phyloP scores from a whole-genome alignment of 2,888 invertebrate species.

The Microctonus brassicae region DNA sequence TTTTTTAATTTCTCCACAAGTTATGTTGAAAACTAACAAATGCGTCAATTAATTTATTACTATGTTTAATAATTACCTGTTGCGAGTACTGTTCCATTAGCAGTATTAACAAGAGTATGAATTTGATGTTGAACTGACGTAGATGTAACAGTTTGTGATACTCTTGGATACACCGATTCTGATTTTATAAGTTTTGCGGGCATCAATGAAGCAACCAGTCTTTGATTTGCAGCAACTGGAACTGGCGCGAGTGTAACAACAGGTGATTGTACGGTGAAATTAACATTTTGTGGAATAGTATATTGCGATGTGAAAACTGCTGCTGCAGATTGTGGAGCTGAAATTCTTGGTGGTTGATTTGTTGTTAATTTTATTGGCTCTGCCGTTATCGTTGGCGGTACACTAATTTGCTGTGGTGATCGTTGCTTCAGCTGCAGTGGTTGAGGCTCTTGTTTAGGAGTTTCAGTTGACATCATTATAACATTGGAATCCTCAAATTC shows the following conservation, averaged over 20 bases:
- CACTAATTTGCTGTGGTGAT: background rate
- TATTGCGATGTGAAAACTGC: constrained; percentile 61
- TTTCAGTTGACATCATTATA: constrained; percentile 18
- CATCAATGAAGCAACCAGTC: constrained; percentile 56
- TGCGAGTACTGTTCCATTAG: constrained; percentile 77
- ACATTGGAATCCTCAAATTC: constrained; percentile 31
- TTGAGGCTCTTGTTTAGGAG: constrained; percentile 19
- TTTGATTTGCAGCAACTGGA: constrained; percentile 59
- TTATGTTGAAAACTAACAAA: too few relatives aligned
- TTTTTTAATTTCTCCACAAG: too few relatives aligned
- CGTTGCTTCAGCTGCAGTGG: background rate
- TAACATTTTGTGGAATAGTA: constrained; percentile 62
- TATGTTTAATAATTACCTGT: too few relatives aligned
- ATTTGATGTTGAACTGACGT: constrained; percentile 68
- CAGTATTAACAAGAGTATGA: constrained; percentile 78
- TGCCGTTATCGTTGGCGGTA: background rate
- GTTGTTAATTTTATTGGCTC: constrained; percentile 28
- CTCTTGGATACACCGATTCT: constrained; percentile 64
- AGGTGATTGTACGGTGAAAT: constrained; percentile 65
- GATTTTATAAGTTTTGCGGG: constrained; percentile 68
- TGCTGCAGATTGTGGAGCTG: constrained; percentile 52
- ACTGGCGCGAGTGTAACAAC: constrained; percentile 65
- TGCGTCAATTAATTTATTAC: too few relatives aligned
- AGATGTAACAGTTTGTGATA: constrained; percentile 57
- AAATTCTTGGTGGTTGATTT: constrained; percentile 49